Evolutionary conservation across 2,113 vertebrate species (phyloP).

Genomic region (Dasyornis broadbenti): DNA sequence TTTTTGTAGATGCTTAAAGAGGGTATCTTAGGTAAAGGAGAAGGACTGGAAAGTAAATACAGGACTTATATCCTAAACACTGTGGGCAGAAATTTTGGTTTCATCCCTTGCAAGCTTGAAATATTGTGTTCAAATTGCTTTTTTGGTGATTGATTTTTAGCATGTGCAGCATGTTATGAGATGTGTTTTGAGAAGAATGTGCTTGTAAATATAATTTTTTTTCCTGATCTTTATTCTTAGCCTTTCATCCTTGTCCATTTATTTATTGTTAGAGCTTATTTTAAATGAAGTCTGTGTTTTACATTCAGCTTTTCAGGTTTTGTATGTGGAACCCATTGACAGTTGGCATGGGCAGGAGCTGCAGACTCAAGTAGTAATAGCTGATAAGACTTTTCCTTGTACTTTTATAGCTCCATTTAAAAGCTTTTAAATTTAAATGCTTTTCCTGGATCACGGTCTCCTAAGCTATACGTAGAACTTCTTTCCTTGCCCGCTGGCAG

Average conservation of each 20-base stretch:
- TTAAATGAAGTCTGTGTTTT: not conserved
- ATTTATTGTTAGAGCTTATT: not conserved
- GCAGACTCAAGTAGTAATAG: not conserved
- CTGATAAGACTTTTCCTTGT: slow-evolving; percentile 47
- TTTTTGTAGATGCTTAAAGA: not conserved
- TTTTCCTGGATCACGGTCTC: not conserved
- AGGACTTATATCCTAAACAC: not conserved
- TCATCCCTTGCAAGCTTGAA: not conserved
- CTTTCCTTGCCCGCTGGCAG: not conserved
- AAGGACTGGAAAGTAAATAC: not conserved
- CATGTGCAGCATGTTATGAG: not conserved
- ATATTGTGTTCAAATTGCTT: not conserved
- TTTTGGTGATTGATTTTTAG: not conserved
- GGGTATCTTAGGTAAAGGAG: not conserved
- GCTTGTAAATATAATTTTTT: not conserved
- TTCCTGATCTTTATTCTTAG: not conserved
- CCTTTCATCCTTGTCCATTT: not conserved
- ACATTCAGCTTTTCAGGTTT: not conserved
- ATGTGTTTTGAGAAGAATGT: not conserved
- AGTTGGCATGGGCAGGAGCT: not conserved
- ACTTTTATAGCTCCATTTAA: slow-evolving; percentile 16
- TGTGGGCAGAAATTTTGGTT: not conserved
- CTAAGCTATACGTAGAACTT: not conserved
- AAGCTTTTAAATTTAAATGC: too few relatives aligned
- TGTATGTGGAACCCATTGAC: not conserved